Evolutionary conservation across 2,797 vertebrate species (phyloP), one percentile per base, ranked within the genome.

Genomic region (Helostoma temminkii): DNA sequence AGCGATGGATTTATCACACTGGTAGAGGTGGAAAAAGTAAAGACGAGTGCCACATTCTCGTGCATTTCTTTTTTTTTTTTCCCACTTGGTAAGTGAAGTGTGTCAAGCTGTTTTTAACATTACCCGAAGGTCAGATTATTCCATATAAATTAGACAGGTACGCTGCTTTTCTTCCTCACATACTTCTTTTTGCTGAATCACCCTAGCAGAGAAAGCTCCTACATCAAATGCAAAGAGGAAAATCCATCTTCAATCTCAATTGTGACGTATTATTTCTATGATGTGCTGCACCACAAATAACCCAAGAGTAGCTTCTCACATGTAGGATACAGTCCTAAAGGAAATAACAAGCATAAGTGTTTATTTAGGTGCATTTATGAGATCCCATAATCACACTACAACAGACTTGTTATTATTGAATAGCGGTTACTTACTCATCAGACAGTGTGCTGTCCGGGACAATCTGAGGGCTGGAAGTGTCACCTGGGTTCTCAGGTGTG

Each of bases 1-100:
- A 50, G 72, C 41, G 5, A 36, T 62, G 73, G 68, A 82, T 84
- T 69, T 68, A 77, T 82, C 65, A 76, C 7, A 1, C 57, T 36
- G 74, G 69, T 49, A 39, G 72, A 79, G 55, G 60, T 49, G 62
- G 67, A 47, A 19, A n/a, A 66, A 47, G 14, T 9, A 30, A 53
- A 65, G 43, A 30, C 4, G 7, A 34, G 55, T 34, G 37, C n/a
- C 28, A 9, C 9, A 22, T 46, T 5, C 21, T 48, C 14, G 1
- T 41, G 37, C 19, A 45, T 47, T 49, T 58, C 32, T 57, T 47
- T 37, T 37, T 37, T 15, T 34, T 15, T 37, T 37, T n/a, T n/a
- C n/a, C 34, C 30, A 52, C 24, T 25, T 30, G 62, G 30, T 45
- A 25, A 32, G 41, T 42, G 65, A 66, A 54, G 65, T 73, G 59